These are phyloP conservation scores for Sarcophaga variegata DNA, from an alignment of 2,888 invertebrate genomes.

Conservation along the genomic window DNA sequence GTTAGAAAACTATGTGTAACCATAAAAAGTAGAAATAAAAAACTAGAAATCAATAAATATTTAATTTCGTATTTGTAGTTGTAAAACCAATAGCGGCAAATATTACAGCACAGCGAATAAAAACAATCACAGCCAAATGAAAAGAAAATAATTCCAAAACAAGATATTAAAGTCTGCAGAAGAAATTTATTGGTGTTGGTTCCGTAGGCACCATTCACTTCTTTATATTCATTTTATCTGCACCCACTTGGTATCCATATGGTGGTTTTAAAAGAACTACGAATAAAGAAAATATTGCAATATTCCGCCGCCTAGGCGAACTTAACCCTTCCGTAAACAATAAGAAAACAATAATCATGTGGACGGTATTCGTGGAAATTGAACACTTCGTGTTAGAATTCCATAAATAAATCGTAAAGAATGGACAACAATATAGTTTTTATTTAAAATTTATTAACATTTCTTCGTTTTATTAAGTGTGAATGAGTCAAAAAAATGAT, in stretches of 20 bases:
- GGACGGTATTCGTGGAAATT: not conserved
- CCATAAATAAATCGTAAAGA: constrained; percentile 29
- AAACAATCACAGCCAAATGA: constrained; percentile 39
- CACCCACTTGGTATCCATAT: constrained; percentile 44
- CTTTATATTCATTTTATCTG: constrained; percentile 22
- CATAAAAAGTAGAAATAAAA: constrained; percentile 20
- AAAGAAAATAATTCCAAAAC: constrained; percentile 24
- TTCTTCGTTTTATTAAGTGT: constrained; percentile 24
- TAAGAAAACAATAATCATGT: not conserved
- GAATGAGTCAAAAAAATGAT: constrained; percentile 24
- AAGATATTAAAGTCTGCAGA: constrained; percentile 10
- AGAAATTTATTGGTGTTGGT: not conserved
- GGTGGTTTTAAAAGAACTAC: not conserved
- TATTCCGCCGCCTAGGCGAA: constrained; percentile 1
- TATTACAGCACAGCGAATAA: constrained; percentile 3
- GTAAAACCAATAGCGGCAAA: constrained; percentile 32
- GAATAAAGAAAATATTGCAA: constrained; percentile 9
- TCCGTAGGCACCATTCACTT: constrained; percentile 9
- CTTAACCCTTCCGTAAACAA: not conserved
- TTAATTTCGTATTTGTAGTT: constrained; percentile 8
- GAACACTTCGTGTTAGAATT: constrained; percentile 34
- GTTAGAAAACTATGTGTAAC: constrained; percentile 24
- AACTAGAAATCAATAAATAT: constrained; percentile 21
- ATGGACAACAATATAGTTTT: not conserved
- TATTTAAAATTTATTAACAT: constrained; percentile 23